Percentiles rank a stretch among this genome's conserved stretches.
phyloP scores from a whole-genome alignment of 2,113 vertebrate species.

The Atherinomorus stipes region DNA sequence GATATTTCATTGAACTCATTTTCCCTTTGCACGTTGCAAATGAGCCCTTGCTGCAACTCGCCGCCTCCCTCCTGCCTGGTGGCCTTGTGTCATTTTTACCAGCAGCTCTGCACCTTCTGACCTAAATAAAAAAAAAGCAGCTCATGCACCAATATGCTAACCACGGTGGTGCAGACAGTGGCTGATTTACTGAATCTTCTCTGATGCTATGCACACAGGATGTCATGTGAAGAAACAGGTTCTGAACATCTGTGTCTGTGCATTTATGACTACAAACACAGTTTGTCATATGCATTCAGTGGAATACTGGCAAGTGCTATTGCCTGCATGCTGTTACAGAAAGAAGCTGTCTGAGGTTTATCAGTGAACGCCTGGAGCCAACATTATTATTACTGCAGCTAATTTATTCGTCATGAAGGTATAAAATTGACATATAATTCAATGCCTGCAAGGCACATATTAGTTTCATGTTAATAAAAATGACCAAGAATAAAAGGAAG shows the following conservation, averaged over 20 bases:
- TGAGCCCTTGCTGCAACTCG: conserved; percentile 17
- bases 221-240: conserved; percentile 12
- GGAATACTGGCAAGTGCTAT: conserved; percentile 9
- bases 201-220: neutral
- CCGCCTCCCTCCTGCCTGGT: conserved; percentile 25
- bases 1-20: neutral
- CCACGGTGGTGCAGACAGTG: conserved; percentile 10
- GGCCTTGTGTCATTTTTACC: conserved; percentile 44
- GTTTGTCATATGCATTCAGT: neutral
- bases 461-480: conserved; percentile 20
- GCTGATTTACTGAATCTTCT: neutral
- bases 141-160: conserved; percentile 28
- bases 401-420: conserved; percentile 5
- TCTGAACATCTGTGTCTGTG: conserved; percentile 24
- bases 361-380: conserved; percentile 4
- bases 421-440: conserved; percentile 1
- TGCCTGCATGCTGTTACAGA: neutral
- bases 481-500: conserved; percentile 4
- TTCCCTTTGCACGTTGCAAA: neutral
- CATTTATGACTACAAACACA: conserved; percentile 39
- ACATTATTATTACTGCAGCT: neutral
- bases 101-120: conserved; percentile 58
- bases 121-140: conserved; percentile 55
- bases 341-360: conserved; percentile 15
- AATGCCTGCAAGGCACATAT: conserved; percentile 17